phyloP scores from a whole-genome alignment of 2,888 invertebrate species.

The Drosophila prolongata region DNA sequence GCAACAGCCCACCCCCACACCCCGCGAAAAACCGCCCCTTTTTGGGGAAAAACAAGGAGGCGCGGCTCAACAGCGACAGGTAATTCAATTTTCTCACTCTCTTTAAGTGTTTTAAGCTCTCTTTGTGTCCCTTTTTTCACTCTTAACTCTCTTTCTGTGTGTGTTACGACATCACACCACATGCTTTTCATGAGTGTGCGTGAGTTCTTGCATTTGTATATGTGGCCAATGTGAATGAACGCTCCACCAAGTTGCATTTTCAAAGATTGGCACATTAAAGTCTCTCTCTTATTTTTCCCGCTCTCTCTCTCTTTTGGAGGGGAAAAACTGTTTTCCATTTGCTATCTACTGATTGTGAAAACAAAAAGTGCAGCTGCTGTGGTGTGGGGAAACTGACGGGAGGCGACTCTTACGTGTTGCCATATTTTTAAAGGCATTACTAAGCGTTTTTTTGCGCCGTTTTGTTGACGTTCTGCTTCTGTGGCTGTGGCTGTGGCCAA shows the following conservation, averaged over 20 bases:
- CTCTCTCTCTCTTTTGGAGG: neutral
- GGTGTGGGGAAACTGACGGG: neutral
- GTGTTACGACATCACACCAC: slow-evolving; percentile 75
- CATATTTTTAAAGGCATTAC: slow-evolving; percentile 79
- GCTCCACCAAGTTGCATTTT: slow-evolving; percentile 63
- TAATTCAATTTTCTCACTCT: slow-evolving; percentile 33
- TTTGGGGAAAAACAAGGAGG: slow-evolving; percentile 36
- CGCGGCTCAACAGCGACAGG: slow-evolving; percentile 62
- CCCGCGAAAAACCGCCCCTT: slow-evolving; percentile 7
- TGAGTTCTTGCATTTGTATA: slow-evolving; percentile 19
- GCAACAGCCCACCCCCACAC: slow-evolving; percentile 33
- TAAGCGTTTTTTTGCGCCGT: slow-evolving; percentile 71
- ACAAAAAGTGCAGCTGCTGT: slow-evolving; percentile 52
- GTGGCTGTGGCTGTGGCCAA: slow-evolving; percentile 37
- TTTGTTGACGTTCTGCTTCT: slow-evolving; percentile 44
- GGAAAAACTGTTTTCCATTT: slow-evolving; percentile 64
- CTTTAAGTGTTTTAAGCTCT: neutral
- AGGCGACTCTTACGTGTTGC: slow-evolving; percentile 75
- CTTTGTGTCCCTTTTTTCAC: neutral
- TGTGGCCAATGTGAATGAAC: slow-evolving; percentile 72
- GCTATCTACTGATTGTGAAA: slow-evolving; percentile 65
- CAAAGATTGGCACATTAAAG: slow-evolving; percentile 32
- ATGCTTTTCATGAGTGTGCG: slow-evolving; percentile 16
- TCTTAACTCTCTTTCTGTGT: neutral
- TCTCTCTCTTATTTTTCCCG: slow-evolving; percentile 29